phyloP scores from a whole-genome alignment of 2,113 vertebrate species.

The Eidolon helvum region DNA sequence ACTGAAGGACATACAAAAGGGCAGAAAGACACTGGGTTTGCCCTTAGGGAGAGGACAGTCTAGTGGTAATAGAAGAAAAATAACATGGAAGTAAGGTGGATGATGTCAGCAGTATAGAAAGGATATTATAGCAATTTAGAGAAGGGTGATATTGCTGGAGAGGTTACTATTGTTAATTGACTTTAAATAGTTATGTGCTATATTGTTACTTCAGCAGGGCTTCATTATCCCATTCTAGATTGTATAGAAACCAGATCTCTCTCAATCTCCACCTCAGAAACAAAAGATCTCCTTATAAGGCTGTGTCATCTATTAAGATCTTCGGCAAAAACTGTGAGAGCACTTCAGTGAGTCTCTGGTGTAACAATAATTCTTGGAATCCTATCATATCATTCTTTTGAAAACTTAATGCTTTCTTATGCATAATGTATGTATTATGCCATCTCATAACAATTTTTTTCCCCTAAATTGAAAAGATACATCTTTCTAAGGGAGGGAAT shows the following conservation, averaged over 20 bases:
- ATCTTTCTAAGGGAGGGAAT: slow-evolving; percentile 1
- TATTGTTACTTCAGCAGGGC: not conserved
- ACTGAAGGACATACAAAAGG: not conserved
- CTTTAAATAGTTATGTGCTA: not conserved
- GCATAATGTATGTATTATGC: slow-evolving; percentile 1
- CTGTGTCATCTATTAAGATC: not conserved
- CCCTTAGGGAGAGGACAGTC: not conserved
- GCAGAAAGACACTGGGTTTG: not conserved
- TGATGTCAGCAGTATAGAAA: not conserved
- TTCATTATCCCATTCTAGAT: not conserved
- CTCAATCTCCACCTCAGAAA: not conserved
- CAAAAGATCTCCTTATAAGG: not conserved
- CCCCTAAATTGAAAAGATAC: not conserved
- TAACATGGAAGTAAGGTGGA: not conserved
- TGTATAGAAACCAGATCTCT: not conserved
- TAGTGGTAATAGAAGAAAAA: not conserved
- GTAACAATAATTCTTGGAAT: not conserved
- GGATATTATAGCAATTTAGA: not conserved
- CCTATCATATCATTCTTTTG: not conserved
- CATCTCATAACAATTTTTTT: not conserved
- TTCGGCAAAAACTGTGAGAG: not conserved
- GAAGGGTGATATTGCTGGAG: not conserved
- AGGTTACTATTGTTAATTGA: not conserved
- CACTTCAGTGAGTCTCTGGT: not conserved
- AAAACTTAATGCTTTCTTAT: not conserved